Evolutionary conservation across 2,113 vertebrate genomes (phyloP), one percentile per base, ranked within the genome.

Genomic region (Tragelaphus strepsiceros): DNA sequence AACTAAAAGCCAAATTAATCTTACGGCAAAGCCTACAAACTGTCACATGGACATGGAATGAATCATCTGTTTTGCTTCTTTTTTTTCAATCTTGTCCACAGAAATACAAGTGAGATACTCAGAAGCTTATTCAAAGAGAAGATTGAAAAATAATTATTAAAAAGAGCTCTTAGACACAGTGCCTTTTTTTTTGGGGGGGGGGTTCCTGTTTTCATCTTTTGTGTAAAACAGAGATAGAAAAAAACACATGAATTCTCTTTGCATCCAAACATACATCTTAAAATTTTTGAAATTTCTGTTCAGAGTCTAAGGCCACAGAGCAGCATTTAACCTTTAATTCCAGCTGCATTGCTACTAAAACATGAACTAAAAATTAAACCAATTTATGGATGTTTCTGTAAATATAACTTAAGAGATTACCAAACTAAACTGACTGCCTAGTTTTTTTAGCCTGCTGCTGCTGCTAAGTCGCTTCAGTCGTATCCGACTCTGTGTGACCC

Each of bases 51-150:
- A 30, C 9, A 56, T 58, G 39, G 54, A 26, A 85, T 84, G 49
- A 87, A 59, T 93, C 74, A 87, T 95, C 54, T 87, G 46, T 90
- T 95, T 97, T 64, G 53, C 24, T 94, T 90, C 53, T 93, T 91
- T 94, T 17, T 51, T 90, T 51, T 39, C 67, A 71, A 17, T 84
- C 43, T 84, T 88, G 49, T 53, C 74, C 22, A 51, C 35, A 14
- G 53, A 93, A 88, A 92, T 90, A 77, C 19, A 35, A 88, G 32
- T 4, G 39, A 62, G 22, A 8, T 56, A 91, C 43, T 54, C 46
- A 86, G 58, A 85, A 97, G 14, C 6, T 91, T 94, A 32, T 56
- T 93, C 17, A 22, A 91, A 95, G 24, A 89, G 10, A 51, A 96
- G 81, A 53, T 15, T 95, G 17, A 62, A 90, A 90, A 35, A 51